Percentiles rank a stretch among this genome's conserved stretches.
phyloP scores from a whole-genome alignment of 2,888 invertebrate genomes.

The Apamea epomidion region DNA sequence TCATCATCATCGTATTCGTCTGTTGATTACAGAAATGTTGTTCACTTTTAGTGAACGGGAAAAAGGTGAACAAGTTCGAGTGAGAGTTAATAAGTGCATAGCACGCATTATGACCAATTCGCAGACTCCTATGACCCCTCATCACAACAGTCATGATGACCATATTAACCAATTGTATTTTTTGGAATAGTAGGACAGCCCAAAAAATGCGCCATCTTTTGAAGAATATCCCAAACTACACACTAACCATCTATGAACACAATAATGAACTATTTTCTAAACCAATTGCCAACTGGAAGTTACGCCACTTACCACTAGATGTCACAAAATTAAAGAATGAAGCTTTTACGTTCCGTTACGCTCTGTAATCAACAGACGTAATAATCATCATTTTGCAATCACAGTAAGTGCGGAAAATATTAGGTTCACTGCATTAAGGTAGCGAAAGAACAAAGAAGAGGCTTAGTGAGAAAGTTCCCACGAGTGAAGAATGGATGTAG shows the following conservation, averaged over 20 bases:
- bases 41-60: too few relatives aligned
- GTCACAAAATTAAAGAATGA: slow-evolving; percentile 39
- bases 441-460: slow-evolving; percentile 55
- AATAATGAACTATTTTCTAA: neutral
- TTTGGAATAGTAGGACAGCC: neutral
- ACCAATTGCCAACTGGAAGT: slow-evolving; percentile 7
- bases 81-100: neutral
- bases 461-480: slow-evolving; percentile 75
- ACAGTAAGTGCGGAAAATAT: slow-evolving; percentile 61
- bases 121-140: neutral
- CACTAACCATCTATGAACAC: neutral
- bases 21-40: too few relatives aligned
- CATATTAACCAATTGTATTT: neutral
- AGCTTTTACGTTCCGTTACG: slow-evolving; percentile 61
- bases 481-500: slow-evolving; percentile 59
- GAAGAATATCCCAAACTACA: neutral
- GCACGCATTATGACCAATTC: neutral
- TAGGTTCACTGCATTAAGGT: slow-evolving; percentile 51
- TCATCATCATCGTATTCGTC: too few relatives aligned
- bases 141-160: neutral
- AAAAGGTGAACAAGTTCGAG: neutral
- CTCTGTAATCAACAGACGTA: slow-evolving; percentile 51
- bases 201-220: slow-evolving; percentile 12
- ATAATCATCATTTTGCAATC: slow-evolving; percentile 69
- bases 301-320: slow-evolving; percentile 41